Base-by-base conservation (phyloP, 2,888 invertebrate species). In the Leptothorax acervorum region DNA sequence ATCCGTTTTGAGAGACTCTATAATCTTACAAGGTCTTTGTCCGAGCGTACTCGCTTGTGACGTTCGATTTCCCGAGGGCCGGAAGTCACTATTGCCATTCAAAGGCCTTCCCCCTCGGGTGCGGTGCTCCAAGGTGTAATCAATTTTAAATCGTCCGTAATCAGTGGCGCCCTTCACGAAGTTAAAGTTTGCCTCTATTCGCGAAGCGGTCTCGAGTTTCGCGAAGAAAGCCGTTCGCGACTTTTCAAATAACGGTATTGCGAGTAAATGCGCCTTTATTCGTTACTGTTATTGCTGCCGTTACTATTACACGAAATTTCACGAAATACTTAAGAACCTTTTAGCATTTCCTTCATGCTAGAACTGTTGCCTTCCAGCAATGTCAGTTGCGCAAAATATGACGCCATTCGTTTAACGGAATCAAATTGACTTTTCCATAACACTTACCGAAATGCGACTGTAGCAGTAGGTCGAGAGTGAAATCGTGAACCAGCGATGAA, bases 1-100 rank as follows among this genome's bases (percentile, higher is more conserved):
- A 82, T 81, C 85, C 85, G 89, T 91, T 91, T 90, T 91, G 90
- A 91, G 90, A 88, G 90, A 86, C 89, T 85, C 86, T 71, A 88
- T 90, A 90, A 88, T 91, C 90, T 86, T 82, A 83, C 84, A 73
- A 73, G 70, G 85, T 88, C 90, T 85, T 90, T 82, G 83, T 83
- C 88, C 88, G 87, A 87, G 87, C 88, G 89, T 89, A 87, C 84
- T 75, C 88, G 89, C 84, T 86, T 89, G 78, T 86, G 85, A 82
- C 89, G 84, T 89, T 89, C 89, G 89, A 90, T 90, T 90, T 90
- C 86, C 90, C 89, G 63, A 84, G 79, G 86, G 87, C 90, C 85
- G 89, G 85, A 89, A 89, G 86, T 85, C 82, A 66, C 68, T 51
- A 83, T 85, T 78, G 88, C 89, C 84, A 89, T 86, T 85, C 87